Evolutionary conservation across 2,113 vertebrate genomes (phyloP).

Genomic region (Steatornis caripensis): DNA sequence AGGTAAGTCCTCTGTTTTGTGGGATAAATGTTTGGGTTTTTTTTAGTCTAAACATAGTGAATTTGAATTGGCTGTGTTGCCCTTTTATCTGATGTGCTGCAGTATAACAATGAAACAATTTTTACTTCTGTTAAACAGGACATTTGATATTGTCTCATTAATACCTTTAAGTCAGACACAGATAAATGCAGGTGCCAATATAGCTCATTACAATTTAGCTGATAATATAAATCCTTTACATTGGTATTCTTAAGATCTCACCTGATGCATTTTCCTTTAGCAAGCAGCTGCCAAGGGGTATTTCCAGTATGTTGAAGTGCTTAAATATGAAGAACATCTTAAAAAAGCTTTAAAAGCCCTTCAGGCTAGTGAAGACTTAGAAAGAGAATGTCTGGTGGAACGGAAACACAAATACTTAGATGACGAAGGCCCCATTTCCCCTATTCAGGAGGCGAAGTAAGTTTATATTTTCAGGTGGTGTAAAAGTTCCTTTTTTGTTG

Average conservation of each 20-base stretch:
- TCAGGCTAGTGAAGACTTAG: slow-evolving; percentile 67
- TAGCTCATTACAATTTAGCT: neutral
- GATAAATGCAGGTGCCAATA: neutral
- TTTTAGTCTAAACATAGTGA: neutral
- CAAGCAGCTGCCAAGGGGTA: slow-evolving; percentile 72
- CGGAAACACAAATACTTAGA: slow-evolving; percentile 74
- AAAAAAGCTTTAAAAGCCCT: slow-evolving; percentile 67
- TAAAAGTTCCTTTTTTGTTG: neutral
- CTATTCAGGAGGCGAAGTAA: slow-evolving; percentile 72
- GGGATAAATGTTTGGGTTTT: neutral
- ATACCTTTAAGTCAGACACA: neutral
- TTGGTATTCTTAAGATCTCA: neutral
- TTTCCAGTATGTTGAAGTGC: slow-evolving; percentile 69
- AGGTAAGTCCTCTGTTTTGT: slow-evolving; percentile 48
- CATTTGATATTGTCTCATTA: neutral
- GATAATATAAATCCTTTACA: neutral
- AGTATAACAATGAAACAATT: neutral
- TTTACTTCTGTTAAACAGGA: neutral
- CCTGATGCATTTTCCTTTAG: neutral
- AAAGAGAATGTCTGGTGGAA: slow-evolving; percentile 59
- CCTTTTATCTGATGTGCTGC: neutral
- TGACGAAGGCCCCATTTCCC: slow-evolving; percentile 77
- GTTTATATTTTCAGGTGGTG: neutral
- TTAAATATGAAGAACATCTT: slow-evolving; percentile 74
- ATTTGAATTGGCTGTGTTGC: neutral